phyloP scores from a whole-genome alignment of 2,888 invertebrate species.

The Polylopha cassiicola region DNA sequence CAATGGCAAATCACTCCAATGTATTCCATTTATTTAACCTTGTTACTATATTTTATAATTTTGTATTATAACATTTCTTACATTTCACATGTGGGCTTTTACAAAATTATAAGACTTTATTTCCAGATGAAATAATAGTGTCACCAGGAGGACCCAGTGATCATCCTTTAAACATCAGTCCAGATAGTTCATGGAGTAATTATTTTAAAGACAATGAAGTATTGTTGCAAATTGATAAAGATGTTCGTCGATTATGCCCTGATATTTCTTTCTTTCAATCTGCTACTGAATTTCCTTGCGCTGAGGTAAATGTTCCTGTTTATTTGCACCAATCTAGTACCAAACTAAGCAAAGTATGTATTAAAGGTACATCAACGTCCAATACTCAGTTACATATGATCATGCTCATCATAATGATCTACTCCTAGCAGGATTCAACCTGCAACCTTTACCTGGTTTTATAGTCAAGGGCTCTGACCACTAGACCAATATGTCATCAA shows the following conservation, averaged over 20 bases:
- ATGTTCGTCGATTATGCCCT: conserved; percentile 94
- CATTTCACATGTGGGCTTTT: neutral
- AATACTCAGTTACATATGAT: too few species aligned
- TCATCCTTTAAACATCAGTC: conserved; percentile 96
- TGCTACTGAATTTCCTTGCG: conserved; percentile 93
- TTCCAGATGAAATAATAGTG: conserved; percentile 90
- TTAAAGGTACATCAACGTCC: too few species aligned
- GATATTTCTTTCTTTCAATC: conserved; percentile 98
- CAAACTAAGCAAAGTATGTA: too few species aligned
- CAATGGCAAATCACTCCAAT: neutral
- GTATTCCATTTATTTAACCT: neutral
- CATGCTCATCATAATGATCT: too few species aligned
- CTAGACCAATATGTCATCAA: too few species aligned
- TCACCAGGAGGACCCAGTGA: conserved; percentile 87
- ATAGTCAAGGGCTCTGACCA: too few species aligned
- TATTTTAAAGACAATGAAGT: conserved; percentile 99
- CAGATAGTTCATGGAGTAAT: conserved; percentile 96
- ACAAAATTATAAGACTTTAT: conserved; percentile 6
- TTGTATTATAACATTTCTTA: neutral
- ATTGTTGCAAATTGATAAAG: conserved; percentile 97
- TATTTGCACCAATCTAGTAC: too few species aligned
- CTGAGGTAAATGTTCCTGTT: conserved; percentile 74
- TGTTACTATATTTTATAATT: neutral
- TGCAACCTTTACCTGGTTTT: too few species aligned
- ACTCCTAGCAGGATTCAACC: too few species aligned